Evolutionary conservation across 2,888 invertebrate species (phyloP), one percentile per base, ranked within the genome.

Genomic region (Sussaba pulchella): DNA sequence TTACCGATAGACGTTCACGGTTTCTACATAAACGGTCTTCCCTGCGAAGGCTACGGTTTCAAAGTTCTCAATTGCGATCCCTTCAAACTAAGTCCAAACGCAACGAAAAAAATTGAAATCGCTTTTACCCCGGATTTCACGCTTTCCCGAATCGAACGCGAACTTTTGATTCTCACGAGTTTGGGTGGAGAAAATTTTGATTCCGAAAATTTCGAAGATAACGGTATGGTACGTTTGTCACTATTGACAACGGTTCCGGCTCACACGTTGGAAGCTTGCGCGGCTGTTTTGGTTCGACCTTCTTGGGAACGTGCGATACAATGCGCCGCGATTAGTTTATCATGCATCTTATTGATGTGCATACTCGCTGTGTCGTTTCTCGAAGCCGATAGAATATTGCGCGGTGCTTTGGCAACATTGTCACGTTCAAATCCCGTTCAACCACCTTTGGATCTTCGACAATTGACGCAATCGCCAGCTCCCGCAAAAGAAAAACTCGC

Each of bases 111-210:
- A 90, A 95, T 98, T 74, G 97, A 98, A 87, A 96, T 98, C 82
- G 96, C 96, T 82, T 98, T 97, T 91, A 97, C 97, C 0, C 97
- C 98, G 0, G 98, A 98, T 92, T 97, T 98, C 89, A 97, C 97
- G 0, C 92, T 97, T 87, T 94, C 96, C 0, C 94, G 96, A 82
- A 94, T 97, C 45, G 94, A 95, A 81, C 93, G 96, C 63, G 93
- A 94, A 4, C 92, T 96, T 10, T 92, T 94, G 74, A 92, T 96
- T 63, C 92, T 93, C 26, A 96, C 95, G 8, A 95, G 95, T 87
- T 91, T 95, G 26, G 94, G 89, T 2, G 82, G 79, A 21, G 85
- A 84, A 54, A 76, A 79, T 75, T 4, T 52, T 10, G 72, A 84
- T 19, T 57, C 54, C 0, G 71, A 72, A 6, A 75, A 41, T n/a